These are phyloP conservation scores for Drosophila prostipennis DNA, from an alignment of 2,888 invertebrate genomes.

Conservation along the genomic window DNA sequence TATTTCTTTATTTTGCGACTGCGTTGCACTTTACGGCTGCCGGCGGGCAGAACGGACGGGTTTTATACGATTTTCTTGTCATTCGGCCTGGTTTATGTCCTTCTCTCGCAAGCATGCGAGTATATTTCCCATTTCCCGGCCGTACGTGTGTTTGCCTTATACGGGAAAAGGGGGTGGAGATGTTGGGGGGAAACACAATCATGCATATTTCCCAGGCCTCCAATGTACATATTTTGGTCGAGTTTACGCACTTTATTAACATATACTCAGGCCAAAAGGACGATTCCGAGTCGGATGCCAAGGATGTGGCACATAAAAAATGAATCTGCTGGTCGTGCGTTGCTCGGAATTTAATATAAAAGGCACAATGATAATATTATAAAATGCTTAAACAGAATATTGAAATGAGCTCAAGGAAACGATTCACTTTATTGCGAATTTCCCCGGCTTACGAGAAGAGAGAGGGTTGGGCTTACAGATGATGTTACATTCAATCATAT, in stretches of 20 bases:
- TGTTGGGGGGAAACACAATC: constrained; percentile 20
- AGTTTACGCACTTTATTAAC: constrained; percentile 46
- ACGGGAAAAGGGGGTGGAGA: constrained; percentile 4
- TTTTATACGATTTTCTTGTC: constrained; percentile 49
- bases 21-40: constrained; percentile 37
- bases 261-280: constrained; percentile 13
- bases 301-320: constrained; percentile 30
- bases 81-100: constrained; percentile 44
- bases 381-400: constrained; percentile 47
- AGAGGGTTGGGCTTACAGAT: not conserved
- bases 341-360: constrained; percentile 42
- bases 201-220: constrained; percentile 31
- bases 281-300: constrained; percentile 1
- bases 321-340: constrained; percentile 29
- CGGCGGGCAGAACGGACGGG: constrained; percentile 25
- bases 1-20: constrained; percentile 40
- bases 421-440: constrained; percentile 43
- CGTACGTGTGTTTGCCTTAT: constrained; percentile 34
- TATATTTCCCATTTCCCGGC: not conserved
- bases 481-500: constrained; percentile 26
- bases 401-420: constrained; percentile 38
- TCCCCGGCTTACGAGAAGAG: constrained; percentile 10
- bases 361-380: constrained; percentile 44
- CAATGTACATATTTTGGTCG: constrained; percentile 28
- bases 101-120: constrained; percentile 22